These are phyloP conservation scores for Nyctereutes procyonoides DNA, from an alignment of 2,113 vertebrate genomes.

Conservation along the genomic window DNA sequence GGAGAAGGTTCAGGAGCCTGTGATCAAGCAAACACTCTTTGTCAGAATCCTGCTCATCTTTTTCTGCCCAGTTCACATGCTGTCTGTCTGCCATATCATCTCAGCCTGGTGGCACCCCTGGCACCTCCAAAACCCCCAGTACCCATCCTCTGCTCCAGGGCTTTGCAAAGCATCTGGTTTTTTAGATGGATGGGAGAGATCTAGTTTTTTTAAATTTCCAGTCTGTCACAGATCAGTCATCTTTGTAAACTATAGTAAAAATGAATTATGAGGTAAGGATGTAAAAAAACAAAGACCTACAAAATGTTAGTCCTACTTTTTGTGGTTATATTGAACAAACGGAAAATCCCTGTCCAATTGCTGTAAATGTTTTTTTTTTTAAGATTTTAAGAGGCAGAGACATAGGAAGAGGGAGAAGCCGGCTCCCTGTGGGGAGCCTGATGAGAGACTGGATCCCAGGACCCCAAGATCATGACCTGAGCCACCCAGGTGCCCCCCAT, in stretches of 20 bases:
- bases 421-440: too few relatives aligned
- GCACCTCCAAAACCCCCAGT: neutral
- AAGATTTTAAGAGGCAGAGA: too few relatives aligned
- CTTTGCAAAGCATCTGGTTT: neutral
- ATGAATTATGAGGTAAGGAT: neutral
- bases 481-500: too few relatives aligned
- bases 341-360: neutral
- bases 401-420: too few relatives aligned
- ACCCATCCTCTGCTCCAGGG: neutral
- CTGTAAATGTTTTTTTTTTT: neutral
- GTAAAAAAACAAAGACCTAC: neutral
- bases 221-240: neutral
- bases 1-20: neutral
- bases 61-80: neutral
- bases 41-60: neutral
- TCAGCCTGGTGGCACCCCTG: neutral
- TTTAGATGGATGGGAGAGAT: neutral
- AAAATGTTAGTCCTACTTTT: neutral
- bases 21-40: neutral
- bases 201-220: neutral
- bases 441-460: too few relatives aligned
- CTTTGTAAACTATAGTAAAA: conserved; percentile 10
- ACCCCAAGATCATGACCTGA: too few relatives aligned
- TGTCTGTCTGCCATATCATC: neutral
- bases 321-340: neutral